phyloP scores from a whole-genome alignment of 2,113 vertebrate species.

The Triplophysa tibetana region DNA sequence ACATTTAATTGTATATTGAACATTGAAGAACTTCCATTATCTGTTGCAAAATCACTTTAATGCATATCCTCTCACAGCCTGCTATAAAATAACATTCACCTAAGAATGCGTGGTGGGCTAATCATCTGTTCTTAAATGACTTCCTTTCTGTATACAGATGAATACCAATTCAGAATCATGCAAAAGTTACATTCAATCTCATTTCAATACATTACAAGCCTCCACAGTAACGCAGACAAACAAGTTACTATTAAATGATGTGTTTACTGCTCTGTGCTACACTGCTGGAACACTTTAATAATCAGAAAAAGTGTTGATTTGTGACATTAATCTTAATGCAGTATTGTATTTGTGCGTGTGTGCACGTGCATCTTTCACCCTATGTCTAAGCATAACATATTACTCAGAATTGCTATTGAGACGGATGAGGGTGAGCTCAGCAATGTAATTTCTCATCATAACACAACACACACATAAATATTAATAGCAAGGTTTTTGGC shows the following conservation, averaged over 20 bases:
- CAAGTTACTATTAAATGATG: constrained; percentile 35
- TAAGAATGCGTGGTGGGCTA: background rate
- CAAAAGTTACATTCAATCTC: constrained; percentile 23
- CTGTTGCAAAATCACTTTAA: too few relatives aligned
- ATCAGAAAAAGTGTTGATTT: constrained; percentile 65
- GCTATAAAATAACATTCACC: background rate
- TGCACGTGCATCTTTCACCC: constrained; percentile 63
- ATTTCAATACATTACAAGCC: constrained; percentile 28
- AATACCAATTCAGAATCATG: constrained; percentile 6
- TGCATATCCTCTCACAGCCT: too few relatives aligned
- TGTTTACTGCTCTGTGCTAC: constrained; percentile 36
- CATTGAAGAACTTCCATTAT: too few relatives aligned
- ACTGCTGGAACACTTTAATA: constrained; percentile 41
- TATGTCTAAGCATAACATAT: constrained; percentile 62
- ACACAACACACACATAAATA: constrained; percentile 76
- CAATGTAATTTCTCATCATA: constrained; percentile 79
- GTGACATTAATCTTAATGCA: constrained; percentile 72
- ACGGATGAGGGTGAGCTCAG: constrained; percentile 76
- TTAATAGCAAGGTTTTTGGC: constrained; percentile 75
- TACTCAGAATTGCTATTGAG: constrained; percentile 70
- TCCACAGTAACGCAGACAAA: constrained; percentile 7
- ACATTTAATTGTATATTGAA: too few relatives aligned
- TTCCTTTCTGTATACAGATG: constrained; percentile 7
- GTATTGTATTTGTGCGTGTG: constrained; percentile 53
- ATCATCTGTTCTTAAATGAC: constrained; percentile 8